phyloP scores from a whole-genome alignment of 2,113 vertebrate species.

The Alosa alosa region DNA sequence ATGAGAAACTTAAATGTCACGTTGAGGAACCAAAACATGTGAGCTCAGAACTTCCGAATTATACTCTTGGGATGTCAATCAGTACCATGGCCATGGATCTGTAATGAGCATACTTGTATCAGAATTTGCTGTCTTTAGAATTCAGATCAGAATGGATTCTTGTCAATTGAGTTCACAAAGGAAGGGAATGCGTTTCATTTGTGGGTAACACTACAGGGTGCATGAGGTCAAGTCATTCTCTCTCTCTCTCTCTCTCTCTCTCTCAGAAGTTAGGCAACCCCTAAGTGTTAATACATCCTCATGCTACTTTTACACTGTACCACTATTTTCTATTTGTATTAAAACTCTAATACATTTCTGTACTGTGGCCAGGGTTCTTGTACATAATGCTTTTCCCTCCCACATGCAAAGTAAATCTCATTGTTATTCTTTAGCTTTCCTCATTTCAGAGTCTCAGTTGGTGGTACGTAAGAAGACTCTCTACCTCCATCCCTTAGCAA shows the following conservation, averaged over 20 bases:
- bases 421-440: background rate
- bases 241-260: background rate
- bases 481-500: background rate
- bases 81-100: background rate
- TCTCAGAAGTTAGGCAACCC: background rate
- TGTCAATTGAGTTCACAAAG: background rate
- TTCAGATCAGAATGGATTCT: background rate
- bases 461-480: background rate
- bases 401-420: constrained; percentile 29
- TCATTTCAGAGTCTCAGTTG: background rate
- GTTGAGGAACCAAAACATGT: background rate
- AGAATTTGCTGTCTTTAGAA: background rate
- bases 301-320: constrained; percentile 31
- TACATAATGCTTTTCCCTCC: background rate
- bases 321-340: background rate
- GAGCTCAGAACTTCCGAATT: background rate
- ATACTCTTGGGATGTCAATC: background rate
- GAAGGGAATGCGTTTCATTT: constrained; percentile 23
- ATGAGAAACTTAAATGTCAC: background rate
- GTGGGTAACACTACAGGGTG: constrained; percentile 37
- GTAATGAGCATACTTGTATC: background rate
- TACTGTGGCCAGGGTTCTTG: background rate
- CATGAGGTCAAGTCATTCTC: constrained; percentile 21
- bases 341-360: background rate
- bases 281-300: background rate